A percentile compares a stretch with the other conserved stretches of the same genome.
These are phyloP conservation scores for Corydoras sp. DNA, from an alignment of 2,113 vertebrate genomes.

Conservation along the genomic window DNA sequence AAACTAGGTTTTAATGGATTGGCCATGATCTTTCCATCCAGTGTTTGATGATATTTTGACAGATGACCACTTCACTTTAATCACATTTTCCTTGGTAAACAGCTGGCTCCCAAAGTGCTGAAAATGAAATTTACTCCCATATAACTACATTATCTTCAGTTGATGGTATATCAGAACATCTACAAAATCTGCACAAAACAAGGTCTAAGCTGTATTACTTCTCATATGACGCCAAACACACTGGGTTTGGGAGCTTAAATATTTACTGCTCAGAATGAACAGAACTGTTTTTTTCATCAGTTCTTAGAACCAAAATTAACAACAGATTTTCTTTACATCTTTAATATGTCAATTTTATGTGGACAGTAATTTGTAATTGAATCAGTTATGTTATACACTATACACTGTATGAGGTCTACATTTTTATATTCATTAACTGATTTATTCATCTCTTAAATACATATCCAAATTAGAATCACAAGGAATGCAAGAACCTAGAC, in stretches of 20 bases:
- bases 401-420: too few species aligned
- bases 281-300: too few species aligned
- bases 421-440: too few species aligned
- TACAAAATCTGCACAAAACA: background rate
- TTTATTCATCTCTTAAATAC: too few species aligned
- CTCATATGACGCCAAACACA: slow-evolving; percentile 10
- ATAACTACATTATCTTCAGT: slow-evolving; percentile 32
- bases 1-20: background rate
- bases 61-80: slow-evolving; percentile 15
- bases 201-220: slow-evolving; percentile 15
- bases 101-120: slow-evolving; percentile 13
- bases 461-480: too few species aligned
- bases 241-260: background rate
- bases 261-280: too few species aligned
- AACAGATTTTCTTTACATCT: too few species aligned
- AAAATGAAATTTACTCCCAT: slow-evolving; percentile 25
- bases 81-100: slow-evolving; percentile 22
- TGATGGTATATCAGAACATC: slow-evolving; percentile 24
- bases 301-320: too few species aligned
- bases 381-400: too few species aligned
- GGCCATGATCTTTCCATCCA: slow-evolving; percentile 15
- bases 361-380: too few species aligned
- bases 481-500: too few species aligned
- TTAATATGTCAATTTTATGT: too few species aligned
- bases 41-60: slow-evolving; percentile 20